These are phyloP conservation scores for Ceratoteleas bidentatus DNA, from an alignment of 1,140 invertebrate species.

Conservation along the genomic window DNA sequence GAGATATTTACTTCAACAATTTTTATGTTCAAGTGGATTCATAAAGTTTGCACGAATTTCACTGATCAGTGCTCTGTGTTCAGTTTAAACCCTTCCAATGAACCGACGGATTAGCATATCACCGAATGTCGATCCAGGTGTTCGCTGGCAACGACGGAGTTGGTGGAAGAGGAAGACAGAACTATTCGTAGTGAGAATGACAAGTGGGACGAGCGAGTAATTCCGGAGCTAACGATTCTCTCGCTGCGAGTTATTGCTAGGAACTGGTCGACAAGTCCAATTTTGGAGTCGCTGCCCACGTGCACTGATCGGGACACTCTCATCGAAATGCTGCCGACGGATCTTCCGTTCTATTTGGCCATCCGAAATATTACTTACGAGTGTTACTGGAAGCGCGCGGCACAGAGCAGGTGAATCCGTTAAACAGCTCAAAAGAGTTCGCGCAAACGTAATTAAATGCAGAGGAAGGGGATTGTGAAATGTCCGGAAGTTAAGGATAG, in stretches of 20 bases:
- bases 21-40: too few relatives aligned
- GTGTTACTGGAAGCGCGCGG: slow-evolving; percentile 76
- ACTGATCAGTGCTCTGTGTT: too few relatives aligned
- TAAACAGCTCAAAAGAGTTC: background rate
- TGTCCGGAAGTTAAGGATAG: background rate
- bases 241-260: slow-evolving; percentile 68
- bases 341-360: slow-evolving; percentile 74
- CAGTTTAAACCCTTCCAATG: too few relatives aligned
- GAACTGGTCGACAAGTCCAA: slow-evolving; percentile 69
- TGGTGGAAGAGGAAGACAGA: too few relatives aligned
- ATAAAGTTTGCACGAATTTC: too few relatives aligned
- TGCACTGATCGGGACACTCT: slow-evolving; percentile 70
- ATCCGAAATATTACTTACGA: slow-evolving; percentile 72
- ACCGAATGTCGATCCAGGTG: too few relatives aligned
- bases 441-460: background rate
- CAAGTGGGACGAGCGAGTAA: slow-evolving; percentile 69
- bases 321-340: slow-evolving; percentile 74
- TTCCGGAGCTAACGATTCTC: slow-evolving; percentile 71
- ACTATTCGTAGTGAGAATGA: too few relatives aligned
- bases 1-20: too few relatives aligned
- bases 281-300: slow-evolving; percentile 73
- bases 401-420: slow-evolving; percentile 64
- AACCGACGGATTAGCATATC: too few relatives aligned
- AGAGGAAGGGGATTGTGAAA: background rate
- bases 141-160: too few relatives aligned